phyloP scores from a whole-genome alignment of 2,797 vertebrate species.

The Linurgus olivaceus region DNA sequence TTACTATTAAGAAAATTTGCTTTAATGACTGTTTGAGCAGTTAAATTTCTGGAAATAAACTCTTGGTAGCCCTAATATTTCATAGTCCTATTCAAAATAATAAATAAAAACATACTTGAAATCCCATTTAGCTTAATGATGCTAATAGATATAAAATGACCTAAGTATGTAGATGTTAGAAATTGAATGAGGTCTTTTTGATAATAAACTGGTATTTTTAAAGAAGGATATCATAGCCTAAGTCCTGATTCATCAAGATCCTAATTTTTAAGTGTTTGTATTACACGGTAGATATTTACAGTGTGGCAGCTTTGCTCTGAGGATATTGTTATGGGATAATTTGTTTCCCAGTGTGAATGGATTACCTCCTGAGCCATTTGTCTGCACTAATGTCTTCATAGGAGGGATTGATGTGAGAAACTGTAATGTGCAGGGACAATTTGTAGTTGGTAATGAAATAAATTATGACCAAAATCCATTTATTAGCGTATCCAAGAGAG shows the following conservation, averaged over 20 bases:
- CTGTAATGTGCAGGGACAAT: neutral
- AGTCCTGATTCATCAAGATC: neutral
- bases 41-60: neutral
- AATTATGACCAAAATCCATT: constrained; percentile 45
- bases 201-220: neutral
- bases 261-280: neutral
- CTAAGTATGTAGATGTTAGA: neutral
- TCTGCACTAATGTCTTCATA: neutral
- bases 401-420: constrained; percentile 17
- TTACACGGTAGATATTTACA: neutral
- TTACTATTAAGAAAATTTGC: neutral
- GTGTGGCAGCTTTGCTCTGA: neutral
- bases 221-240: neutral
- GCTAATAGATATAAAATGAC: neutral
- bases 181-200: neutral
- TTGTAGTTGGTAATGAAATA: constrained; percentile 30
- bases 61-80: neutral
- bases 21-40: neutral
- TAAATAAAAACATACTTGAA: neutral
- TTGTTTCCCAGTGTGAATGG: constrained; percentile 15
- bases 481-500: neutral
- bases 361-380: constrained; percentile 47
- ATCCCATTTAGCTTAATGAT: neutral
- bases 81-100: neutral
- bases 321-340: neutral